Evolutionary conservation across 1,140 invertebrate species (phyloP).

Genomic region (Drosophila ercepeae): DNA sequence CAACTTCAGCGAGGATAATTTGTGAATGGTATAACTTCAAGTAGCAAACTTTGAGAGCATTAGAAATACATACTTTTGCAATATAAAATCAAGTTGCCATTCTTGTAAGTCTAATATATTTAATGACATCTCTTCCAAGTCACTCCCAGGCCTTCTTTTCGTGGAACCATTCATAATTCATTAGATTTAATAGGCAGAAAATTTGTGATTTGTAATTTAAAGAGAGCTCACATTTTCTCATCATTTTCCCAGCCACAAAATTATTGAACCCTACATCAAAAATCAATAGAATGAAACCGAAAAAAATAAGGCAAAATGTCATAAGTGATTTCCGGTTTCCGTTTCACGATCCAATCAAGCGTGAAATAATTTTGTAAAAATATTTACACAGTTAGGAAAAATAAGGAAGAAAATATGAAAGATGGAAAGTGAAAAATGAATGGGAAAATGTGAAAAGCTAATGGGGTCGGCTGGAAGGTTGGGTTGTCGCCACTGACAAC

Average conservation of each 20-base stretch:
- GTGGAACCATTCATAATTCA: slow-evolving; percentile 15
- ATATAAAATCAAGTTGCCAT: not conserved
- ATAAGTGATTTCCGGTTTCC: slow-evolving; percentile 77
- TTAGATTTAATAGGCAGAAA: slow-evolving; percentile 1
- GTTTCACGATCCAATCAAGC: slow-evolving; percentile 68
- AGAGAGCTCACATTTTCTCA: slow-evolving; percentile 21
- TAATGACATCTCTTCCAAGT: too few relatives aligned
- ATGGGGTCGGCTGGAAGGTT: slow-evolving; percentile 40
- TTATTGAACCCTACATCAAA: slow-evolving; percentile 66
- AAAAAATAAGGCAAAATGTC: slow-evolving; percentile 58
- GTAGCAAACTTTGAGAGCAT: slow-evolving; percentile 11
- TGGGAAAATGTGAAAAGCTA: slow-evolving; percentile 60
- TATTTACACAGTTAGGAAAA: slow-evolving; percentile 64
- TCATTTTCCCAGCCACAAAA: slow-evolving; percentile 56
- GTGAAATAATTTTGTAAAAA: slow-evolving; percentile 77
- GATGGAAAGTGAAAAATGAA: slow-evolving; percentile 37
- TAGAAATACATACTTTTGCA: slow-evolving; percentile 6
- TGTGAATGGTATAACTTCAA: slow-evolving; percentile 34
- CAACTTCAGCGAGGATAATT: slow-evolving; percentile 28
- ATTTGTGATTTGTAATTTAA: slow-evolving; percentile 23
- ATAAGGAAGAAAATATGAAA: slow-evolving; percentile 21
- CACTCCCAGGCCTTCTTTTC: too few relatives aligned
- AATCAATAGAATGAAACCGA: slow-evolving; percentile 61
- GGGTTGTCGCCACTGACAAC: slow-evolving; percentile 15
- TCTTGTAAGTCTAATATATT: not conserved